A percentile compares a stretch with the other conserved stretches of the same genome.
Evolutionary conservation across 1,140 invertebrate species (phyloP).

Genomic region (Chrysomallon squamiferum): DNA sequence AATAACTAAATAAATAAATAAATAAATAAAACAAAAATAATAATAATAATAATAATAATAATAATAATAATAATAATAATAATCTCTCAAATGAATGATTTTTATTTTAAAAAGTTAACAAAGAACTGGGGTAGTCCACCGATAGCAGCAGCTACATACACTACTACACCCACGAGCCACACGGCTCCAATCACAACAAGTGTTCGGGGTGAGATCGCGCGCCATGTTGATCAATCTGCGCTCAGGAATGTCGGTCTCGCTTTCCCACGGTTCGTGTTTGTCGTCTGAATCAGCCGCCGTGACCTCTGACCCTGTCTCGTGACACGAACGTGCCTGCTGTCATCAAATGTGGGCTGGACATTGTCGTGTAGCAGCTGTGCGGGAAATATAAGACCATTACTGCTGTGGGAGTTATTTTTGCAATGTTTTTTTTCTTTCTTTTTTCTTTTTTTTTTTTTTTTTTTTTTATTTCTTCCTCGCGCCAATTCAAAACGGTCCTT

Average conservation of each 20-base stretch:
- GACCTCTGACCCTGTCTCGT: constrained; percentile 5
- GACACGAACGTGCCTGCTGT: background rate
- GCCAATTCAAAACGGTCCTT: too few species aligned
- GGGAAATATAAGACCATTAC: background rate
- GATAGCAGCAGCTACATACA: too few species aligned
- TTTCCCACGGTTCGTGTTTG: constrained; percentile 3
- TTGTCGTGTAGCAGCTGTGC: background rate
- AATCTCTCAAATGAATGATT: too few species aligned
- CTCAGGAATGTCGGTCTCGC: constrained; percentile 5
- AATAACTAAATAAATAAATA: too few species aligned
- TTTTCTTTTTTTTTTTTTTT: too few species aligned
- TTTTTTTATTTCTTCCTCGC: too few species aligned
- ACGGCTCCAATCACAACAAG: background rate
- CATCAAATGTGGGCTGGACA: background rate
- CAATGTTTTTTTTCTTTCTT: too few species aligned
- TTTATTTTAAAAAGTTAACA: too few species aligned
- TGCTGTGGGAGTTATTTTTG: background rate
- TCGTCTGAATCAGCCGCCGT: background rate
- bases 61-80: too few species aligned
- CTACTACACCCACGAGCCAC: background rate
- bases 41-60: too few species aligned
- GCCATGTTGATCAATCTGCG: background rate
- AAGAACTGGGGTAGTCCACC: too few species aligned
- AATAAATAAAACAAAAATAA: too few species aligned
- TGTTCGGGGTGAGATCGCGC: background rate